Percentiles rank a stretch among this genome's conserved stretches.
phyloP scores from a whole-genome alignment of 1,140 invertebrate species.

The Drosophila kepulauana region DNA sequence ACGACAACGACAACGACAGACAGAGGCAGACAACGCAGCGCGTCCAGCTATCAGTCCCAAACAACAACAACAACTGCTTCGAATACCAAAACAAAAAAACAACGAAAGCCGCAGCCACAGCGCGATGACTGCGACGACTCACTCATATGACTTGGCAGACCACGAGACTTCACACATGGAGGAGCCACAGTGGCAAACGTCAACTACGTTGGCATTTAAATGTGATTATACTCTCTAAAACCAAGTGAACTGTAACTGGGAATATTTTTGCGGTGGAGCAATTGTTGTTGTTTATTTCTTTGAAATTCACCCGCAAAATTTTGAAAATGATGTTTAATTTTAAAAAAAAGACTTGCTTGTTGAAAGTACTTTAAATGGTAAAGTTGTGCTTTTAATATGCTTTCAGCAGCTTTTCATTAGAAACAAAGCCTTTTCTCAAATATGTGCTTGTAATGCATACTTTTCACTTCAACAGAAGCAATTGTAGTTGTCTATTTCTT shows the following conservation, averaged over 20 bases:
- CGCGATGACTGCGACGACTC: conserved; percentile 56
- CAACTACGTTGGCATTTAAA: conserved; percentile 57
- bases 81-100: conserved; percentile 7
- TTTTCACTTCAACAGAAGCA: no score
- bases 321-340: no score
- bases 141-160: conserved; percentile 83
- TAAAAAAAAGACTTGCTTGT: no score
- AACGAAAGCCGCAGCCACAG: background rate
- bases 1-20: conserved; percentile 43
- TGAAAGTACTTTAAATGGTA: no score
- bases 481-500: no score
- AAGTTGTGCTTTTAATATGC: no score
- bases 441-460: no score
- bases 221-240: conserved; percentile 38
- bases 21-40: conserved; percentile 36
- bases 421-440: no score
- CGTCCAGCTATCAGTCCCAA: conserved; percentile 44
- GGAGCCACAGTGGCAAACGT: conserved; percentile 54
- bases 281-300: no score
- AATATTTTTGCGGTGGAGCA: background rate
- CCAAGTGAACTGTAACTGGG: background rate
- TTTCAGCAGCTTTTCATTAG: no score
- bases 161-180: conserved; percentile 79
- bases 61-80: conserved; percentile 18
- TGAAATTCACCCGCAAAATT: no score